These are phyloP conservation scores for Nycticebus coucang DNA, from an alignment of 2,113 vertebrate species.

Conservation along the genomic window DNA sequence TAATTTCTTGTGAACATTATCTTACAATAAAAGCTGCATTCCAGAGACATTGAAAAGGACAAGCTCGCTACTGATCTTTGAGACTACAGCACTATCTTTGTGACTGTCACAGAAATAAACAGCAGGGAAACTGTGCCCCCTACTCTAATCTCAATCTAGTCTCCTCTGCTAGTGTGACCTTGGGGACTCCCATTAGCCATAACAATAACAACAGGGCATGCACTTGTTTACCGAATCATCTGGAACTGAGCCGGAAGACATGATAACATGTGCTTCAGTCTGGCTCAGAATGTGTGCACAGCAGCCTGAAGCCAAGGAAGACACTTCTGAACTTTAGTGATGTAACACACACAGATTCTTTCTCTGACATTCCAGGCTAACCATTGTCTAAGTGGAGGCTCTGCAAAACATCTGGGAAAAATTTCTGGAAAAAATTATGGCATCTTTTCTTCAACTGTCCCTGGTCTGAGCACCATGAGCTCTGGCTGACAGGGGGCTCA, in stretches of 20 bases:
- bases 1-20: conserved; percentile 56
- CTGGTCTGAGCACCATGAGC: not conserved
- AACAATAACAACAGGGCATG: conserved; percentile 63
- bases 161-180: not conserved
- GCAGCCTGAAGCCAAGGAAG: conserved; percentile 15
- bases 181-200: conserved; percentile 64
- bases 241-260: conserved; percentile 58
- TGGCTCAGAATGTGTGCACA: not conserved
- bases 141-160: conserved; percentile 16
- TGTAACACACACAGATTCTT: conserved; percentile 32
- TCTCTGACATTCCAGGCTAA: conserved; percentile 68
- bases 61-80: conserved; percentile 55
- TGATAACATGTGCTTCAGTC: not conserved
- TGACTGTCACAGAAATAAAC: not conserved
- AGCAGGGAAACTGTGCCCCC: not conserved
- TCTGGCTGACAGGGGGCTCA: not conserved
- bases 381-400: conserved; percentile 57
- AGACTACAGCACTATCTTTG: conserved; percentile 37
- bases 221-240: conserved; percentile 48
- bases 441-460: not conserved
- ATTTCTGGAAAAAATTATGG: conserved; percentile 62
- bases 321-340: conserved; percentile 43
- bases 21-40: conserved; percentile 44
- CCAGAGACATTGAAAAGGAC: conserved; percentile 58
- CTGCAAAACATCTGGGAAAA: conserved; percentile 57